Evolutionary conservation across 1,140 invertebrate species (phyloP), one percentile per base, ranked within the genome.

Genomic region (Asobara japonica): DNA sequence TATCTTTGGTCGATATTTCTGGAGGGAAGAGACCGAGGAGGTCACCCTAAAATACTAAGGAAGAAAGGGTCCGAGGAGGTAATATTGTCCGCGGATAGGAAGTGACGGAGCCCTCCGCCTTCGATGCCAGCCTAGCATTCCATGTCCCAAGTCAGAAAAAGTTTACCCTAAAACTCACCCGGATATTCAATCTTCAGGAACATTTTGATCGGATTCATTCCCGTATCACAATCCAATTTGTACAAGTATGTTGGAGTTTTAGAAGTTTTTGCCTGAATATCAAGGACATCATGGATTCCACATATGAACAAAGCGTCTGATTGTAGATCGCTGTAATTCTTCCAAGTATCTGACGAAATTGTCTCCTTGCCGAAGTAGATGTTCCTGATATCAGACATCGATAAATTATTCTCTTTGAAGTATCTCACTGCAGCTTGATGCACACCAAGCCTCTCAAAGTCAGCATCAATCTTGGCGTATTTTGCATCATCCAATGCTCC

Each of bases 241-340:
- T 91, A 90, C 38, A 89, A 79, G 69, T 88, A 91, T 1, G 87
- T 82, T 0, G 86, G 78, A 25, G 77, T 67, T 1, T 70, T 27
- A 2, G 66, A 74, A 36, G 72, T 72, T 16, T 82, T 78, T 0
- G 80, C 72, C 11, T 89, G 87, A 3, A 84, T 74, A 68, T 86
- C 74, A 6, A 83, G 70, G 18, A 71, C n/a, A 8, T 70, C 20
- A 11, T 74, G 68, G 61, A 74, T 74, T 5, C 62, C 68, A n/a
- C 45, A 10, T 20, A 69, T 30, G 30, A 74, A 65, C 10, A 38
- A 13, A 16, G 33, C 7, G 22, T 66, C 71, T 10, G 65, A 25
- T 1, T 25, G 29, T 10, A 66, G 60, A 45, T 73, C 20, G 10
- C 41, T 22, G 4, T 41, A 25, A 25, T 64, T 29, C 13, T 67